phyloP scores from a whole-genome alignment of 2,888 invertebrate genomes.

The Dynastes tityus region DNA sequence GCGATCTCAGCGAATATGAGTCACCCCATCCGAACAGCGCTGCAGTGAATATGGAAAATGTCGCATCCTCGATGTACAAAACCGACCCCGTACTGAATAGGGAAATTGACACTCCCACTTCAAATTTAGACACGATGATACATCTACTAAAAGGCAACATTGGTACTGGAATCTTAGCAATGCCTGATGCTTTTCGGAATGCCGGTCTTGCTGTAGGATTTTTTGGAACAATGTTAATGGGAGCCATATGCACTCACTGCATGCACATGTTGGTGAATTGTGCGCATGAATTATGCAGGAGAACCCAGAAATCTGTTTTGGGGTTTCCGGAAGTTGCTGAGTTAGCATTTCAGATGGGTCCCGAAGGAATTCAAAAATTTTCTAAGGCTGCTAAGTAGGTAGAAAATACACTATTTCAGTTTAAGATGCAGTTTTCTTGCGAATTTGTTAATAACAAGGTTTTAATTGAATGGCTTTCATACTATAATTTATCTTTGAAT shows the following conservation, averaged over 20 bases:
- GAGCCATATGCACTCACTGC: conserved; percentile 92
- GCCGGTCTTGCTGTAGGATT: conserved; percentile 90
- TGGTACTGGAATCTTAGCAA: conserved; percentile 96
- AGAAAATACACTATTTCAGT: background rate
- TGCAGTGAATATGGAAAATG: conserved; percentile 55
- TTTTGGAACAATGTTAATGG: conserved; percentile 86
- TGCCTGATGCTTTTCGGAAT: conserved; percentile 97
- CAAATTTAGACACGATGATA: conserved; percentile 85
- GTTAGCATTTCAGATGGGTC: conserved; percentile 84
- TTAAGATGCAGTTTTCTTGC: too few species aligned
- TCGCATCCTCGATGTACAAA: conserved; percentile 58
- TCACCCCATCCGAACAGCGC: conserved; percentile 52
- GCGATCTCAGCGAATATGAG: conserved; percentile 63
- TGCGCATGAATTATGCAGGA: conserved; percentile 82
- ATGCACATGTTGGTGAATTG: conserved; percentile 89
- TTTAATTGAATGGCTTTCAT: too few species aligned
- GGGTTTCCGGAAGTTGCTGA: conserved; percentile 88
- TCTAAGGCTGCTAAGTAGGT: conserved; percentile 78
- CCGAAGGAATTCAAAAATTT: conserved; percentile 76
- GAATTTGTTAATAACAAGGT: too few species aligned
- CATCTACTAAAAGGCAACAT: conserved; percentile 83
- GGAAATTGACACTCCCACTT: conserved; percentile 82
- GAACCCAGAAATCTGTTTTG: conserved; percentile 79
- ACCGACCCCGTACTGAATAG: conserved; percentile 79
- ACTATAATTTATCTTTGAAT: too few species aligned